Conservation (phyloP, 2,797 vertebrate species). For the Poecile montanus region DNA sequence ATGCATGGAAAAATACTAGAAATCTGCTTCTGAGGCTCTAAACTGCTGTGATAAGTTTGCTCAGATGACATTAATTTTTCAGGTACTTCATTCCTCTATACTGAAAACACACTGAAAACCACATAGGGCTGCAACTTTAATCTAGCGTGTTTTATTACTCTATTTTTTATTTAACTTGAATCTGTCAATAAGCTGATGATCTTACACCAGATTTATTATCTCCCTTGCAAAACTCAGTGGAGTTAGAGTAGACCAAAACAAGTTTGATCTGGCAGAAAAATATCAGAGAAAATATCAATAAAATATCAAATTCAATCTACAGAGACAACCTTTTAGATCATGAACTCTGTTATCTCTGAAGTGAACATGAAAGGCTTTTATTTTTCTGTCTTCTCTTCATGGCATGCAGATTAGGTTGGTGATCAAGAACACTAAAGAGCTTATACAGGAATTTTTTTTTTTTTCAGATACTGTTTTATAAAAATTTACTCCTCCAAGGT, state of each 20-base stretch:
- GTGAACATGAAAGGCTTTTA: not conserved
- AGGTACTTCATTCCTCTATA: not conserved
- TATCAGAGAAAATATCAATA: not conserved
- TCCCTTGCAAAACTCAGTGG: not conserved
- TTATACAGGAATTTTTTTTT: not conserved
- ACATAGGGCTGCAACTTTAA: not conserved
- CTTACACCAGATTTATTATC: not conserved
- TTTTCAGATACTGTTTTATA: not conserved
- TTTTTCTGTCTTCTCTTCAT: not conserved
- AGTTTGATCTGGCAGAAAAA: slow-evolving; percentile 9
- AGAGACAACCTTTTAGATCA: not conserved
- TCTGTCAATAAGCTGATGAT: not conserved
- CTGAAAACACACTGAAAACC: not conserved
- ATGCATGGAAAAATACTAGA: not conserved
- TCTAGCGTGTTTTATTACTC: not conserved
- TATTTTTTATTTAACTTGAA: slow-evolving; percentile 32
- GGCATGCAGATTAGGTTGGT: not conserved
- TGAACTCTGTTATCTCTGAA: not conserved
- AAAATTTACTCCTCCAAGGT: not conserved
- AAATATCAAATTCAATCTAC: not conserved
- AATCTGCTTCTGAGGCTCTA: not conserved
- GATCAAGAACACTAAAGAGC: not conserved
- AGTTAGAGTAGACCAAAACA: not conserved
- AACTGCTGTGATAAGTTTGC: not conserved
- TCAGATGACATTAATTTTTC: not conserved